Base-by-base conservation (phyloP, 92 coral and sea anemone species). In the Zoanthus gigantus region DNA sequence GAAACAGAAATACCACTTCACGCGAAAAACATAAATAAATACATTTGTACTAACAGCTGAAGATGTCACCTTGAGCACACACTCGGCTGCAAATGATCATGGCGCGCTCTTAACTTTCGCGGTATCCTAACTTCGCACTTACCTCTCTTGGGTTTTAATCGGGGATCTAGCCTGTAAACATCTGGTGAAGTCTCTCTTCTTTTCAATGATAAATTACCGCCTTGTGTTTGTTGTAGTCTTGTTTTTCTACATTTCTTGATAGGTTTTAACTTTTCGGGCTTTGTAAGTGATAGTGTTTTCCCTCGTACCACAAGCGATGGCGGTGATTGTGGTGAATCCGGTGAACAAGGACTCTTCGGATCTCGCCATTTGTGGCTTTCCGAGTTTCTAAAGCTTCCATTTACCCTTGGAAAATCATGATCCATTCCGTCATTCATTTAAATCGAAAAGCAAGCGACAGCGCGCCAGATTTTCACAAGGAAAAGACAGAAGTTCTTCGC, bases 101-200 rank as follows among this genome's bases (percentile, higher is more conserved):
- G 85, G 85, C 85, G 85, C 85, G 15, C 29, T 63, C 69, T 46
- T 81, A 23, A 32, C 32, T 32, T n/a, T 46, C 63, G 56, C 85
- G 14, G 74, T 81, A 81, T 10, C 75, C 85, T 81, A 81, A 46
- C 85, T 65, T 29, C n/a, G 16, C 3, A 77, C 94, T 88, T 82
- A 95, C 98, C 98, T 65, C 98, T 89, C 88, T 93, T 95, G 23
- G 98, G 96, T 88, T 95, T 95, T 68, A 86, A 18, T 60, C 98
- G 90, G 50, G 94, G 90, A 58, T 95, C 98, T 52, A 84, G 84
- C 60, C 91, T 83, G 71, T 82, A 88, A 45, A 95, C 89, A 78
- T 93, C 98, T 6, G 98, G 98, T 14, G 98, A 95, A 17, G 98
- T 95, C 67, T 95, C 98, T 65, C 98, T 89, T 77, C 98, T 89